Evolutionary conservation across 2,888 invertebrate species (phyloP).

Genomic region (Gymnoscelis rufifasciata): DNA sequence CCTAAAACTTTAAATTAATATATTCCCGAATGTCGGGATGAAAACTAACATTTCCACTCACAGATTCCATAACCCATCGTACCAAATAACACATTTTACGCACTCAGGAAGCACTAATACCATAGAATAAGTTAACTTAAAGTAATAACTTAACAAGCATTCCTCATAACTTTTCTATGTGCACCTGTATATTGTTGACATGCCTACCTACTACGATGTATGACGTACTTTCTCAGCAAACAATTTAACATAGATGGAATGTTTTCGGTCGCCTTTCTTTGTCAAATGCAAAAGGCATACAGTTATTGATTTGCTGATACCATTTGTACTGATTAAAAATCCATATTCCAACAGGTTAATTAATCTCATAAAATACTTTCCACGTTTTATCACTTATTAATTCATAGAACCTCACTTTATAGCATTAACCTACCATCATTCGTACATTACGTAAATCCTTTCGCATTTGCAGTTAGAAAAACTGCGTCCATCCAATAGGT

Average conservation of each 20-base stretch:
- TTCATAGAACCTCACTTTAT: too few relatives aligned
- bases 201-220: constrained; percentile 8
- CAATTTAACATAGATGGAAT: constrained; percentile 16
- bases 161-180: constrained; percentile 31
- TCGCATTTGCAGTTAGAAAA: background rate
- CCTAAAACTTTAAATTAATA: too few relatives aligned
- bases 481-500: background rate
- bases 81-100: too few relatives aligned
- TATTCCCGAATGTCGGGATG: too few relatives aligned
- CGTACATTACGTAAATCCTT: background rate
- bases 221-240: constrained; percentile 26
- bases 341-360: too few relatives aligned
- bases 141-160: constrained; percentile 25
- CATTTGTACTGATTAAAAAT: too few relatives aligned
- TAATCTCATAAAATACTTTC: too few relatives aligned
- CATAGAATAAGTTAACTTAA: constrained; percentile 2
- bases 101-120: background rate
- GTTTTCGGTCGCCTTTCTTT: constrained; percentile 17
- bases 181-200: constrained; percentile 36
- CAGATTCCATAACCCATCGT: too few relatives aligned
- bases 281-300: constrained; percentile 1
- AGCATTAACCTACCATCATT: background rate
- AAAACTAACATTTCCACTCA: too few relatives aligned
- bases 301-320: too few relatives aligned
- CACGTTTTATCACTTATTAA: background rate